A percentile compares a stretch with the other conserved stretches of the same genome.
These are phyloP conservation scores for Papilio elwesi DNA, from an alignment of 2,888 invertebrate genomes.

Conservation along the genomic window DNA sequence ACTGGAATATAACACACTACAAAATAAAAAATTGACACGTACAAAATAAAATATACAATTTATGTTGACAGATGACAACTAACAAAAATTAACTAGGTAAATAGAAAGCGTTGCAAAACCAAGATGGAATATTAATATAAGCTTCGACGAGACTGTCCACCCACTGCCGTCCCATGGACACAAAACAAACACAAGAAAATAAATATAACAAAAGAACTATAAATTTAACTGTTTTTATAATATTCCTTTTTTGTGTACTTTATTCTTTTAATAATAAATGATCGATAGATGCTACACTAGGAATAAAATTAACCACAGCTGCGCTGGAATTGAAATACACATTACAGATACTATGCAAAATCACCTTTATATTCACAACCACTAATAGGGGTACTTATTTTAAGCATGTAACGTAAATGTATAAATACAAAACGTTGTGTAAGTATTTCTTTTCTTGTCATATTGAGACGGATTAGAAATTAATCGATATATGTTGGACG, in stretches of 20 bases:
- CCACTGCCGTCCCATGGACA: conserved; percentile 6
- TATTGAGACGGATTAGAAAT: background rate
- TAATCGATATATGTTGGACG: background rate
- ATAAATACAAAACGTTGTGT: background rate
- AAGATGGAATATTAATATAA: conserved; percentile 10
- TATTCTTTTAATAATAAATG: background rate
- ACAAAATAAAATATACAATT: background rate
- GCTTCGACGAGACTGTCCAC: conserved; percentile 5
- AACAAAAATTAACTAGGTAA: background rate
- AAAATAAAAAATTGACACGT: background rate
- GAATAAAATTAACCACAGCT: background rate
- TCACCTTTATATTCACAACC: no score
- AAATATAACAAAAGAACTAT: background rate
- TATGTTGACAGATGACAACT: conserved; percentile 3
- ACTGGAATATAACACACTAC: background rate
- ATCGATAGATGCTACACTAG: no score
- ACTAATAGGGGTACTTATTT: no score
- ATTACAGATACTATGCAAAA: no score
- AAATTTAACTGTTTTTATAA: background rate
- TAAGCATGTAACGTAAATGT: no score
- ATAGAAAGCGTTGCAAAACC: conserved; percentile 22
- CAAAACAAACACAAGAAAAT: background rate
- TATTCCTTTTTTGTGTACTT: no score
- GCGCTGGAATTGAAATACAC: background rate
- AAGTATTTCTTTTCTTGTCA: background rate